Base-by-base conservation (phyloP, 2,888 invertebrate genomes). In the Nomada hirtipes region DNA sequence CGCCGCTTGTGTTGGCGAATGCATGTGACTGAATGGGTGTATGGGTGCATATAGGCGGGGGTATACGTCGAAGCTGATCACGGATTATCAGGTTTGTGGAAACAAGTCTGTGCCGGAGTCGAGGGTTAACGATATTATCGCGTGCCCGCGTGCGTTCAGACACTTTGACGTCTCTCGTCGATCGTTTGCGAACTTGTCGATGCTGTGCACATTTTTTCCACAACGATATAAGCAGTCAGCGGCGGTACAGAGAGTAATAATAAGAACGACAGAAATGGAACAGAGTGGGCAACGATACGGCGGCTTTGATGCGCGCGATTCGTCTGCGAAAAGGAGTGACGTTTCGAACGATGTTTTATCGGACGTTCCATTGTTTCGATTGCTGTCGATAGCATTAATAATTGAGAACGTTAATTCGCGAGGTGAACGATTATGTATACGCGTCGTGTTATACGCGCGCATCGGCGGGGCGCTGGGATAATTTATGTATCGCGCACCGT, bases 71-170 rank as follows among this genome's bases (percentile, higher is more conserved):
- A 79, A 71, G 78, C 67, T 79, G 86, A 78, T 86, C 86, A 73
- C 77, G 83, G 86, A 88, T 88, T 88, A 88, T 88, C 86, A 86
- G 86, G 76, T 85, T 81, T 63, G 82, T 70, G 86, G 86, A 88
- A 88, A 88, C 85, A 82, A 86, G 77, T 70, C 69, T 42, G 71
- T 7, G n/a, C 20, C 4, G 57, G 71, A 74, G 80, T 80, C 80
- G 83, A 83, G 83, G 80, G 84, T 80, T 83, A 84, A 76, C 80
- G 85, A 88, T 88, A 82, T 88, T 86, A 85, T 83, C 85, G 79
- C 79, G 76, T 18, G 64, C 10, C 70, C 78, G 67, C 59, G 75
- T 63, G 77, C 71, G 53, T 26, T 7, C 53, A 76, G 76, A 82
- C 70, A 79, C 83, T 83, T 83, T 82, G 83, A 83, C 83, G 83